Conservation (phyloP, 2,888 invertebrate species). For the Drosophila seclusa region DNA sequence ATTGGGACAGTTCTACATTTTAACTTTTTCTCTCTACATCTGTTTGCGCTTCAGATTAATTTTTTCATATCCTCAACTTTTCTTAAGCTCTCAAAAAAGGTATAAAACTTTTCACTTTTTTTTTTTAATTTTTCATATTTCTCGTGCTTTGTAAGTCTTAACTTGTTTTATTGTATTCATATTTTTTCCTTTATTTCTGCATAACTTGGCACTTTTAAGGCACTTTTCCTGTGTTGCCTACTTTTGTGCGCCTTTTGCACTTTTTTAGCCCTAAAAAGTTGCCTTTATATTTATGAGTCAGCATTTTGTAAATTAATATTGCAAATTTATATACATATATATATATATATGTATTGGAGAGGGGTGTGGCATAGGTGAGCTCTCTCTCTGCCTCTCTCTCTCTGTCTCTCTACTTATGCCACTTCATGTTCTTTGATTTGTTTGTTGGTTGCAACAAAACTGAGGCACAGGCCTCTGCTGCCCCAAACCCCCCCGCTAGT, state of each 20-base stretch:
- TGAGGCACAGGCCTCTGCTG: conserved; percentile 7
- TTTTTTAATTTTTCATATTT: neutral
- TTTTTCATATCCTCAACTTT: neutral
- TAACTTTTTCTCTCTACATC: neutral
- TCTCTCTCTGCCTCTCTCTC: neutral
- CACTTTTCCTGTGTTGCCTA: conserved; percentile 54
- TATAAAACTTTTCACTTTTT: neutral
- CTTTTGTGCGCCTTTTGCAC: conserved; percentile 55
- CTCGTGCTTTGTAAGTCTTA: neutral
- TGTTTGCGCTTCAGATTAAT: neutral
- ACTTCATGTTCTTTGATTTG: conserved; percentile 29
- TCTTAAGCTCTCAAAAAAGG: neutral
- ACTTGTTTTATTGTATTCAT: conserved; percentile 18
- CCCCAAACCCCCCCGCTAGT: conserved; percentile 48
- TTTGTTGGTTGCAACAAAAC: conserved; percentile 43
- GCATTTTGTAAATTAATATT: conserved; percentile 64
- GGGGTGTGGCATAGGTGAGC: conserved; percentile 31
- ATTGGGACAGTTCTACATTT: rapidly evolving
- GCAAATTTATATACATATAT: conserved; percentile 28
- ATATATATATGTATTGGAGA: neutral
- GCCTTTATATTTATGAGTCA: conserved; percentile 37
- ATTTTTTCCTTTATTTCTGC: conserved; percentile 25
- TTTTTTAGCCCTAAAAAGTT: conserved; percentile 17
- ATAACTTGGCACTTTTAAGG: conserved; percentile 48
- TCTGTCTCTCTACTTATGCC: conserved; percentile 11